A percentile compares a stretch with the other conserved stretches of the same genome.
phyloP scores from a whole-genome alignment of 1,140 invertebrate species.

The Eupristina koningsbergeri region DNA sequence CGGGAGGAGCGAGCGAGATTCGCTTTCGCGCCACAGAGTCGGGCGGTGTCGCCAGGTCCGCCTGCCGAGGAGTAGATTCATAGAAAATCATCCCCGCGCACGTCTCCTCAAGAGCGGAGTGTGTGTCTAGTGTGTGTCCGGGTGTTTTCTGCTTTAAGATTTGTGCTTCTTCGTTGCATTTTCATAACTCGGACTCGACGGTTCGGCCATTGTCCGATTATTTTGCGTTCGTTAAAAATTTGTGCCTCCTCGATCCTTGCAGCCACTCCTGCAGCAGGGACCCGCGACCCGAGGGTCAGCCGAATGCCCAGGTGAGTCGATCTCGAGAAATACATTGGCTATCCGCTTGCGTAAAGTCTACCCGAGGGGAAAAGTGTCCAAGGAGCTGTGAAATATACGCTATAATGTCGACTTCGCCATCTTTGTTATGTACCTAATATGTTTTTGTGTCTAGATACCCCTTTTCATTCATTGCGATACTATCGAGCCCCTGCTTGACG shows the following conservation, averaged over 20 bases:
- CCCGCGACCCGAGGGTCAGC: background rate
- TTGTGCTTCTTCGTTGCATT: background rate
- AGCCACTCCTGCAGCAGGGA: background rate
- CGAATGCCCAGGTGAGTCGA: conserved; percentile 43
- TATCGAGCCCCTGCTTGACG: background rate
- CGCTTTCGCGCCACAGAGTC: background rate
- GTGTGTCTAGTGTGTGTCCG: background rate
- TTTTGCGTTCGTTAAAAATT: background rate
- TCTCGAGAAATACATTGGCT: background rate
- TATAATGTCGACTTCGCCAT: conserved; percentile 31
- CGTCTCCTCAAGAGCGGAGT: too few relatives aligned
- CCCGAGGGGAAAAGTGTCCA: background rate
- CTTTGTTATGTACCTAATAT: conserved; percentile 26
- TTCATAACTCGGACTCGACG: background rate
- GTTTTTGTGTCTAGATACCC: background rate
- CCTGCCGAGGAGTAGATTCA: background rate
- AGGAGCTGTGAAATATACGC: background rate
- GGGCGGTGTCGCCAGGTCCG: conserved; percentile 19
- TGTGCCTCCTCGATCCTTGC: too few relatives aligned
- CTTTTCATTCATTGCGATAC: background rate
- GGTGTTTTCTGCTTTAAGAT: background rate
- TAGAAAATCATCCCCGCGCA: background rate
- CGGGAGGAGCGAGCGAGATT: too few relatives aligned
- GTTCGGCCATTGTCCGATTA: background rate
- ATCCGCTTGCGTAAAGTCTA: conserved; percentile 23